Base-by-base conservation (phyloP, 1,140 invertebrate genomes). In the Mamestra configurata region DNA sequence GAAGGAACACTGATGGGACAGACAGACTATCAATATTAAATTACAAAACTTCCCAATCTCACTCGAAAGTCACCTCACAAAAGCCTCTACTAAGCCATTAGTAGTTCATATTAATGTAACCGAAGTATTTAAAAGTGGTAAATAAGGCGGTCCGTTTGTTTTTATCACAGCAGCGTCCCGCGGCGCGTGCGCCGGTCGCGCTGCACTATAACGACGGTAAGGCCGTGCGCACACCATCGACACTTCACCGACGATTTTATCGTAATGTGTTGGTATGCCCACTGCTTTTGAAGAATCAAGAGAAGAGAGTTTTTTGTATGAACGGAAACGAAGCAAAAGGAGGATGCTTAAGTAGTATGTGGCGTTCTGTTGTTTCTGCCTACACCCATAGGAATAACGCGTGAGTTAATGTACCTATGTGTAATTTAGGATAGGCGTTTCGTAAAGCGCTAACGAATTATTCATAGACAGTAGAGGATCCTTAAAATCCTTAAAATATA, bases 161-260 rank as follows among this genome's bases (percentile, higher is more conserved):
- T 76, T 76, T 76, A 76, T 76, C 73, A 49, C 73, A 64, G 37
- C 57, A 57, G 73, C 57, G 57, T 76, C 73, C 73, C 73, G 73
- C 55, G 57, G 73, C 57, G 73, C 57, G 40, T 46, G 66, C 66
- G 66, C 37, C 66, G 66, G 11, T 49, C 40, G n/a, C 40, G 22
- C 40, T 13, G 66, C 66, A 46, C n/a, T 46, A 49, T 70, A 46
- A 70, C 66, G 40, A 49, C 22, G 22, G 37, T 70, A 24, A 49
- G 66, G 40, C 20, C 15, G 2, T 4, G 8, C 24, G 66, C 66
- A 70, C 20, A 70, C 40, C 20, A 70, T 70, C 66, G 66, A 49
- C 22, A 70, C 66, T 70, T 49, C 66, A 15, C 13, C 22, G 66
- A n/a, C 8, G 11, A 15, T 27, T 46, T n/a, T 18, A 20, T 66